Evolutionary conservation across 2,113 vertebrate species (phyloP).

Genomic region (Diadophis punctatus): DNA sequence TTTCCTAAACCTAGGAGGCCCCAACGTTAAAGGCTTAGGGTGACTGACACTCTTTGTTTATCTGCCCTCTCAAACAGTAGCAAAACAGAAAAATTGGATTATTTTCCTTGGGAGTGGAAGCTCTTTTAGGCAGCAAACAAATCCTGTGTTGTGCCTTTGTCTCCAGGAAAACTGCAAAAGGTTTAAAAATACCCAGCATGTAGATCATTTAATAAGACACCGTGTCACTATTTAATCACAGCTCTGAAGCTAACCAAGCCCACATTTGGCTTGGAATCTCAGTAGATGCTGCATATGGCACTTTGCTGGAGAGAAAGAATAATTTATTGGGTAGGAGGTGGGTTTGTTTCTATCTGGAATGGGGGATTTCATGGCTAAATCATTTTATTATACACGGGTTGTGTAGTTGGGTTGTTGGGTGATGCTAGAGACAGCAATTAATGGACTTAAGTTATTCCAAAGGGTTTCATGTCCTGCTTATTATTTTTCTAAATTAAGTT

Average conservation of each 20-base stretch:
- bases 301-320: constrained; percentile 1
- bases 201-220: constrained; percentile 14
- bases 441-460: not conserved
- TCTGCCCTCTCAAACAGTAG: too few relatives aligned
- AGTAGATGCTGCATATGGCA: not conserved
- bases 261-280: constrained; percentile 24
- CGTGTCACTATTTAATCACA: constrained; percentile 32
- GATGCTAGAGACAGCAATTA: not conserved
- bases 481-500: constrained; percentile 6
- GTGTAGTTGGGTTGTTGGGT: not conserved
- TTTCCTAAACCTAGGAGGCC: too few relatives aligned
- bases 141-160: not conserved
- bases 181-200: constrained; percentile 22
- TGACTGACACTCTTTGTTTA: too few relatives aligned
- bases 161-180: not conserved
- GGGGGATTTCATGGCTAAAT: constrained; percentile 10
- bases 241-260: constrained; percentile 2
- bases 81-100: too few relatives aligned
- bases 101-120: not conserved
- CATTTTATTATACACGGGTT: not conserved
- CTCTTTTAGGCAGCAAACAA: not conserved
- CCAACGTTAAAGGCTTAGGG: too few relatives aligned
- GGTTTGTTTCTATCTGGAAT: not conserved
- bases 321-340: not conserved
- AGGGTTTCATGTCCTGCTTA: not conserved